Percentiles rank a stretch among this genome's conserved stretches.
Conservation (phyloP, 2,797 vertebrate species). For the Premnoplex brunnescens region DNA sequence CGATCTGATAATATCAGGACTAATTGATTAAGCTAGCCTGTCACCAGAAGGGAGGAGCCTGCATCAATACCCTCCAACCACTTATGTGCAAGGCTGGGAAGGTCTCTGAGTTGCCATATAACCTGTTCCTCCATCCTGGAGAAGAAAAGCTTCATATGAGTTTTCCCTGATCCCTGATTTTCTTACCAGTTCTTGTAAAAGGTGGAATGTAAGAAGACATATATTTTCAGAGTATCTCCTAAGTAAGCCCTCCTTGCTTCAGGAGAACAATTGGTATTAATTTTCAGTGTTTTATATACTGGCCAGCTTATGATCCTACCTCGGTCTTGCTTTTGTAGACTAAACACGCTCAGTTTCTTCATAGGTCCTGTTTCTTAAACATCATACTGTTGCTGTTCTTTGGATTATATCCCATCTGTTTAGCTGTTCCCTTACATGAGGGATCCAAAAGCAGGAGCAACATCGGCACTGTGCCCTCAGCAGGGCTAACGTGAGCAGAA, state of each 20-base stretch:
- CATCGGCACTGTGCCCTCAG: background rate
- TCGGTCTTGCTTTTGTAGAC: background rate
- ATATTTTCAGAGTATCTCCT: background rate
- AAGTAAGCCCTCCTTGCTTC: background rate
- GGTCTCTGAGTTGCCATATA: background rate
- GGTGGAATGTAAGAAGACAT: background rate
- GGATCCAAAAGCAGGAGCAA: background rate
- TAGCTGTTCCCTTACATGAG: background rate
- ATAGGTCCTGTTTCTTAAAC: background rate
- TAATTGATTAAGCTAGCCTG: background rate
- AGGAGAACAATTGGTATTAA: background rate
- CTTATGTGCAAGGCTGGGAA: accelerated
- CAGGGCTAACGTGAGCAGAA: background rate
- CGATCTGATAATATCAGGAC: background rate
- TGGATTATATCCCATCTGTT: background rate
- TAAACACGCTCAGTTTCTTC: background rate
- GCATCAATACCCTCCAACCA: background rate
- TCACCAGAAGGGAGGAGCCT: background rate
- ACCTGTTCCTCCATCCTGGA: background rate
- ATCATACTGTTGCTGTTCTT: background rate
- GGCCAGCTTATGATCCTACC: background rate
- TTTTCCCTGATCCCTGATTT: background rate
- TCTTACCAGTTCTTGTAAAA: background rate
- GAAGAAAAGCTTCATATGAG: background rate
- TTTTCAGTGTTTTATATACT: background rate